These are phyloP conservation scores for Epinephelus lanceolatus DNA, from an alignment of 2,113 vertebrate species.

Conservation along the genomic window DNA sequence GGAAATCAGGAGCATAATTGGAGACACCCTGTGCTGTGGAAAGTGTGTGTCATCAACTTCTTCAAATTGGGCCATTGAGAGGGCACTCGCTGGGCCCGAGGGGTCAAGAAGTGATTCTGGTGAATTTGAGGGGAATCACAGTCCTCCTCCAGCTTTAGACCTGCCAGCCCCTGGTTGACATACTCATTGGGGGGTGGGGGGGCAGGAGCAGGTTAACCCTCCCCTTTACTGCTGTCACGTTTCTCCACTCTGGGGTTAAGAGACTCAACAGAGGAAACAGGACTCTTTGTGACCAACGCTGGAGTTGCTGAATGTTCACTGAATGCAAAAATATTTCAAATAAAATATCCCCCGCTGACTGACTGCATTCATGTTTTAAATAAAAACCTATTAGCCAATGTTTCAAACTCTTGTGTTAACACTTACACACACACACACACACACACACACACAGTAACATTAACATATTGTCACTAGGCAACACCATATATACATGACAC, in stretches of 20 bases:
- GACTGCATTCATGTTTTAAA: not conserved
- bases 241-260: constrained; percentile 57
- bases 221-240: constrained; percentile 63
- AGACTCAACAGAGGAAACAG: constrained; percentile 44
- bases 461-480: not conserved
- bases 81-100: constrained; percentile 52
- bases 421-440: not conserved
- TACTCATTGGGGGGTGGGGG: constrained; percentile 13
- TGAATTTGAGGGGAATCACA: constrained; percentile 56
- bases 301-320: constrained; percentile 22
- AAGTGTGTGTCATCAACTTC: constrained; percentile 90
- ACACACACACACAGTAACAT: not conserved
- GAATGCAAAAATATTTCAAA: not conserved
- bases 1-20: constrained; percentile 73
- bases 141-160: constrained; percentile 65
- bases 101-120: constrained; percentile 79
- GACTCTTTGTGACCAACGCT: constrained; percentile 42
- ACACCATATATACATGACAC: not conserved
- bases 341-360: not conserved
- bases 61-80: constrained; percentile 75
- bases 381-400: not conserved
- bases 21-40: constrained; percentile 62
- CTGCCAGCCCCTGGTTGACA: constrained; percentile 50
- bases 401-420: not conserved
- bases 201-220: constrained; percentile 64